Percentiles rank a stretch among this genome's conserved stretches.
These are phyloP conservation scores for Sebastes schlegelii DNA, from an alignment of 2,113 vertebrate genomes.

Conservation along the genomic window DNA sequence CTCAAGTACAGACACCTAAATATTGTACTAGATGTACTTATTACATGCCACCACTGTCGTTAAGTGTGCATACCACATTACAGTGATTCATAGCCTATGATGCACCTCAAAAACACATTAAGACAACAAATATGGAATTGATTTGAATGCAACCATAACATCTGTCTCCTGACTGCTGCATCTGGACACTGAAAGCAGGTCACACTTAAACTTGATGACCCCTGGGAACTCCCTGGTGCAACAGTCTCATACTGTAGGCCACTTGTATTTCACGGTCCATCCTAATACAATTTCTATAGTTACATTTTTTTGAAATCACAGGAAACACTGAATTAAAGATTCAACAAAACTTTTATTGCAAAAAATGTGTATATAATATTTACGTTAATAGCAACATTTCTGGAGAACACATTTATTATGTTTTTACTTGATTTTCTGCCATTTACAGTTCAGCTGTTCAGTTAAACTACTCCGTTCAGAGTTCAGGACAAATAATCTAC, in stretches of 20 bases:
- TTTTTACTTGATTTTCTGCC: not conserved
- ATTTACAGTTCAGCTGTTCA: constrained; percentile 25
- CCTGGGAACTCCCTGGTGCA: not conserved
- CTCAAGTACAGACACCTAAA: not conserved
- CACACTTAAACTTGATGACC: not conserved
- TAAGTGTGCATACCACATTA: too few relatives aligned
- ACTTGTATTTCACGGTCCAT: too few relatives aligned
- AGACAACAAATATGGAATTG: too few relatives aligned
- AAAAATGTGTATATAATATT: constrained; percentile 52
- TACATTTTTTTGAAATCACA: not conserved
- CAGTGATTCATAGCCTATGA: too few relatives aligned
- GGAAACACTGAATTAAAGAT: not conserved
- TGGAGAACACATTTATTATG: not conserved
- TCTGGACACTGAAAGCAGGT: not conserved
- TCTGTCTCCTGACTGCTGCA: not conserved
- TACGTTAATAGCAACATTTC: constrained; percentile 43
- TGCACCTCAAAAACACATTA: too few relatives aligned
- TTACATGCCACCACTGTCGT: too few relatives aligned
- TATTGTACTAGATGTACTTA: too few relatives aligned
- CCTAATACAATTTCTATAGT: too few relatives aligned
- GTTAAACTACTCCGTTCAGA: not conserved
- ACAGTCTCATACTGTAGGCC: not conserved
- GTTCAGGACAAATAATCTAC: constrained; percentile 2
- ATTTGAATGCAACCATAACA: not conserved
- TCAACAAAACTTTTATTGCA: constrained; percentile 64